Conservation (phyloP, 2,888 invertebrate genomes). For the Ochropleura plecta region DNA sequence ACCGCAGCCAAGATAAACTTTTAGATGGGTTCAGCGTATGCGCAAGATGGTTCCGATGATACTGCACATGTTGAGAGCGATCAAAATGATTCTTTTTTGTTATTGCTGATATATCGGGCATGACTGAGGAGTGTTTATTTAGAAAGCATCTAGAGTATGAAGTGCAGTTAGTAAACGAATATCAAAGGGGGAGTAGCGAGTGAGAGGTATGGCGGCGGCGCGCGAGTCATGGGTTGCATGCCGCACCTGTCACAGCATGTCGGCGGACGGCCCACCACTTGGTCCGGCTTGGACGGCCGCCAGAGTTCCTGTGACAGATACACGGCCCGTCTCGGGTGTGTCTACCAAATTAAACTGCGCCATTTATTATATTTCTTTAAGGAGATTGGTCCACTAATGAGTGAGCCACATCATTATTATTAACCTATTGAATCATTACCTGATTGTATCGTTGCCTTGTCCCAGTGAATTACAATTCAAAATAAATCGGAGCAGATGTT, state of each 20-base stretch:
- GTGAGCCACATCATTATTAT: slow-evolving; percentile 75
- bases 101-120: slow-evolving; percentile 61
- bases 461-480: slow-evolving; percentile 48
- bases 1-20: slow-evolving; percentile 75
- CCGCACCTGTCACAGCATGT: slow-evolving; percentile 88
- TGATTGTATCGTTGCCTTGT: slow-evolving; percentile 52
- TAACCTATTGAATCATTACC: slow-evolving; percentile 63
- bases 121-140: slow-evolving; percentile 68
- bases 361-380: slow-evolving; percentile 89
- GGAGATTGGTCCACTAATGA: slow-evolving; percentile 84
- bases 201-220: slow-evolving; percentile 77
- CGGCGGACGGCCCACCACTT: slow-evolving; percentile 88
- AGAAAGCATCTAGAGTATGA: slow-evolving; percentile 69
- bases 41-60: slow-evolving; percentile 52
- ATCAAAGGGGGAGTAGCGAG: slow-evolving; percentile 77
- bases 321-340: slow-evolving; percentile 86
- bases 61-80: slow-evolving; percentile 57
- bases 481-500: slow-evolving; percentile 37
- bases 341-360: slow-evolving; percentile 90
- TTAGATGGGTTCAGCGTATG: slow-evolving; percentile 42
- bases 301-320: slow-evolving; percentile 88
- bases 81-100: slow-evolving; percentile 58
- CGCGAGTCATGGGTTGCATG: slow-evolving; percentile 88
- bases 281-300: slow-evolving; percentile 86
- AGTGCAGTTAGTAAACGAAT: slow-evolving; percentile 73